Base-by-base conservation (phyloP, 2,888 invertebrate species). In the Argynnis bischoffii region DNA sequence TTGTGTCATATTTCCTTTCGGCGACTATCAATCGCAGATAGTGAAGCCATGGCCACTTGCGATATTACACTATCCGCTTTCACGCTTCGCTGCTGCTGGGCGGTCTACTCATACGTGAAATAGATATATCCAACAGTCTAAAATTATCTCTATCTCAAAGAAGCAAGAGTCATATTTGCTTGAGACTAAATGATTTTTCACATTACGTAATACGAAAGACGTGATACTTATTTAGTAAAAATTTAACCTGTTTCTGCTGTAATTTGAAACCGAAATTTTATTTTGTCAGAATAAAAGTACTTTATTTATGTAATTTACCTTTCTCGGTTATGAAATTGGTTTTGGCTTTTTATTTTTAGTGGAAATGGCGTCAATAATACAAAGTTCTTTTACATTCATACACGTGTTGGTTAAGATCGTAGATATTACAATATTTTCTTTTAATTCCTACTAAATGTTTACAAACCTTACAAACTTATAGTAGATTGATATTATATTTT, bases 31-130 rank as follows among this genome's bases (percentile, higher is more conserved):
- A 26, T 50, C 66, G 66, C 61, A 5, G 16, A 3, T 64, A 56
- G 46, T 64, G n/a, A 26, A 46, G 31, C 69, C 67, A 51, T 56
- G 57, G 60, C 70, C 46, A 41, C 55, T 46, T 66, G 71, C 63
- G 71, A 67, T 71, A 67, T 71, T 68, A 73, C 69, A 64, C 68
- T 75, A 76, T 76, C 77, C 76, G 75, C 74, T 76, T 74, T 72
- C 75, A 76, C 75, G 73, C 67, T 75, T 63, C 69, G 69, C 72
- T 66, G 74, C 69, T 69, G 64, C 73, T 66, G 74, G 72, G 64
- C 75, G 64, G 65, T 70, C 72, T 73, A 71, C 69, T 76, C 76
- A 72, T 31, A 66, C 72, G 77, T 76, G 74, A 74, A 75, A 76
- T 75, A 69, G 71, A 56, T 66, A 57, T 26, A 14, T 13, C 4